A percentile compares a stretch with the other conserved stretches of the same genome.
phyloP scores from a whole-genome alignment of 2,797 vertebrate genomes.

The Anguilla megastoma region DNA sequence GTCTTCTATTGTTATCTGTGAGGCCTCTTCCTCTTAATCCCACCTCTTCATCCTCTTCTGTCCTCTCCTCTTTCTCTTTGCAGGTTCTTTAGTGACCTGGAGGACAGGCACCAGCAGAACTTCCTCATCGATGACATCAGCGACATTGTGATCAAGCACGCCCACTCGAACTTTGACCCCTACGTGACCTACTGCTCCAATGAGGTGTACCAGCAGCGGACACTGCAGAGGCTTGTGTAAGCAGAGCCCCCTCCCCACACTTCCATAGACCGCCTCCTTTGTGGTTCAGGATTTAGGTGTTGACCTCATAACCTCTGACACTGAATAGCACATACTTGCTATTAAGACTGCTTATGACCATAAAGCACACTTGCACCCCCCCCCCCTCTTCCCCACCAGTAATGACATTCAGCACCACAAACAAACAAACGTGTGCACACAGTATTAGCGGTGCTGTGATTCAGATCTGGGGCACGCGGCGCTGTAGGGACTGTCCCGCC shows the following conservation, averaged over 20 bases:
- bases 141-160: constrained; percentile 87
- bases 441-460: not conserved
- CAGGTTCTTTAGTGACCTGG: constrained; percentile 93
- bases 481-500: not conserved
- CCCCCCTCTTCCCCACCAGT: not conserved
- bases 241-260: constrained; percentile 46
- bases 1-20: constrained; percentile 19
- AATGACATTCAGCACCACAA: not conserved
- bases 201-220: constrained; percentile 96
- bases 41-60: not conserved
- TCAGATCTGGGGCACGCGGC: not conserved
- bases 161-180: constrained; percentile 87
- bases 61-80: not conserved
- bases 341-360: constrained; percentile 13
- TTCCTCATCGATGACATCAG: constrained; percentile 90
- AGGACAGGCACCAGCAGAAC: constrained; percentile 86
- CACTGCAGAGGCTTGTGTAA: constrained; percentile 90
- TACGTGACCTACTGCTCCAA: constrained; percentile 97
- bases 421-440: not conserved
- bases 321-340: not conserved
- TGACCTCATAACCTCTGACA: not conserved
- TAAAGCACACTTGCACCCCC: constrained; percentile 10
- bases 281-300: not conserved
- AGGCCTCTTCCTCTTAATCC: not conserved
- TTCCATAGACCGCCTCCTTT: not conserved